phyloP scores from a whole-genome alignment of 2,888 invertebrate genomes.

The Caenorhabditis sulstoni region DNA sequence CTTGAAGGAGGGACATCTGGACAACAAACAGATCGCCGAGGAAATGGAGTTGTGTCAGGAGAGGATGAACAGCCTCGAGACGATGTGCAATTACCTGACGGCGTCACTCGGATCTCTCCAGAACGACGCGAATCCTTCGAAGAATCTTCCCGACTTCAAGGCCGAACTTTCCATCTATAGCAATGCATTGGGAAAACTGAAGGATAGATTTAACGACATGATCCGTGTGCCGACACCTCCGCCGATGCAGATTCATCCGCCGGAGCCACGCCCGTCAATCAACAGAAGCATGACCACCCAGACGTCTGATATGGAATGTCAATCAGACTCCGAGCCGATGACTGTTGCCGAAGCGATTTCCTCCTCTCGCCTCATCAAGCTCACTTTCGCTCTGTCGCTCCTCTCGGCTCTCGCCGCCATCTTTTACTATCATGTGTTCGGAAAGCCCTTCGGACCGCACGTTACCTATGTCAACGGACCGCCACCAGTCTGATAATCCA shows the following conservation, averaged over 20 bases:
- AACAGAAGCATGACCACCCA: slow-evolving; percentile 45
- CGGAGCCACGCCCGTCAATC: slow-evolving; percentile 41
- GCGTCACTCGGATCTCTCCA: slow-evolving; percentile 60
- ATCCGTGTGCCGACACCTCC: slow-evolving; percentile 61
- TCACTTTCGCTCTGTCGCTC: slow-evolving; percentile 60
- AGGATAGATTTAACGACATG: slow-evolving; percentile 56
- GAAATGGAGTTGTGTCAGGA: slow-evolving; percentile 73
- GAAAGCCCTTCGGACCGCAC: slow-evolving; percentile 72
- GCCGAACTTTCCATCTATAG: slow-evolving; percentile 68
- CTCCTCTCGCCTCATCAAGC: slow-evolving; percentile 59
- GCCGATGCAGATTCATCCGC: slow-evolving; percentile 43
- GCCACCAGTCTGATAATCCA: slow-evolving; percentile 67
- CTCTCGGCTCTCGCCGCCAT: slow-evolving; percentile 67
- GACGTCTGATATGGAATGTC: slow-evolving; percentile 31
- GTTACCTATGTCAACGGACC: slow-evolving; percentile 72
- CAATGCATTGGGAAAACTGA: slow-evolving; percentile 67
- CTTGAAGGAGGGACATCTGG: slow-evolving; percentile 59
- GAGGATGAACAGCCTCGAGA: slow-evolving; percentile 71
- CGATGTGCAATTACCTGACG: slow-evolving; percentile 73
- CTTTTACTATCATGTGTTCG: slow-evolving; percentile 62
- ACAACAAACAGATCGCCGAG: slow-evolving; percentile 60
- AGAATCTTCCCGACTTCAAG: slow-evolving; percentile 66
- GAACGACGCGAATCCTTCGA: slow-evolving; percentile 33
- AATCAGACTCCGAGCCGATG: slow-evolving; percentile 15
- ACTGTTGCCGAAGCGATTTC: slow-evolving; percentile 33